phyloP scores from a whole-genome alignment of 2,113 vertebrate species.

The Notechis scutatus region DNA sequence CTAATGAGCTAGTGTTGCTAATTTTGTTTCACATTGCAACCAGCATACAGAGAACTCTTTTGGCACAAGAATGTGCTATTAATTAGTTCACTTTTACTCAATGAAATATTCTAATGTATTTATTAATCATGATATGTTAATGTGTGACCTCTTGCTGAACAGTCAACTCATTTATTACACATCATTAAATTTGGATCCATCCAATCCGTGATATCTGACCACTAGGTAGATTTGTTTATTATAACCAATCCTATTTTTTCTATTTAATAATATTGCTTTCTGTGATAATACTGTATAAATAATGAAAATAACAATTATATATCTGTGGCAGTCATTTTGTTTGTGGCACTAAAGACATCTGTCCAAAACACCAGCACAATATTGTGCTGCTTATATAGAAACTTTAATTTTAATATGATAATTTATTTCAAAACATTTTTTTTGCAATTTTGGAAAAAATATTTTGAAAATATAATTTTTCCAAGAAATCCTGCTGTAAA shows the following conservation, averaged over 20 bases:
- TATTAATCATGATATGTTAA: background rate
- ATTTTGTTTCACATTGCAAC: background rate
- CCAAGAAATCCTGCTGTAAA: background rate
- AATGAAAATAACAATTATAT: background rate
- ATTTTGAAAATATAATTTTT: background rate
- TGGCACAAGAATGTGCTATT: background rate
- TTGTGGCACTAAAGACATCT: background rate
- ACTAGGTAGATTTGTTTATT: background rate
- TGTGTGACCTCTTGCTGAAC: background rate
- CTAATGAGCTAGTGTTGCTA: background rate
- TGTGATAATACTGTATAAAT: background rate
- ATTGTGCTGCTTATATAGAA: background rate
- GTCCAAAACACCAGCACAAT: background rate
- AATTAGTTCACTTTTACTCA: background rate
- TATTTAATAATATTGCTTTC: background rate
- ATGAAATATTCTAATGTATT: background rate
- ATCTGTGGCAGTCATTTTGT: background rate
- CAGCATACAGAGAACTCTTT: background rate
- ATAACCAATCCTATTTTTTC: background rate
- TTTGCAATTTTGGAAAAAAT: background rate
- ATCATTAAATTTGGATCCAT: background rate
- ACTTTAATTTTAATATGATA: background rate
- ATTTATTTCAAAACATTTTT: background rate
- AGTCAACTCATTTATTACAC: background rate
- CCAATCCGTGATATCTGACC: background rate